phyloP scores from a whole-genome alignment of 2,113 vertebrate species.

The Turnix velox region DNA sequence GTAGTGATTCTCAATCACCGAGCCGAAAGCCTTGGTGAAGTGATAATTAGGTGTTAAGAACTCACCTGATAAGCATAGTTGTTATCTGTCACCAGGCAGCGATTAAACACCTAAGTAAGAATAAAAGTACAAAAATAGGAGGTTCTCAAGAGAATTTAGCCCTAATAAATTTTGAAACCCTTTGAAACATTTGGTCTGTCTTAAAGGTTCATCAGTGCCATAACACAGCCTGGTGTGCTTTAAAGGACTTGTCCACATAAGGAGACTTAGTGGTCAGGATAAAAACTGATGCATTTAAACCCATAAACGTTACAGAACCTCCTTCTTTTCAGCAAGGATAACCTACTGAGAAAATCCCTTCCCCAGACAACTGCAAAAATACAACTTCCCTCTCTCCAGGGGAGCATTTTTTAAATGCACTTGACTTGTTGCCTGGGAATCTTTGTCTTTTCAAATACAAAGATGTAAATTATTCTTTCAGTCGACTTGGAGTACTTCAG shows the following conservation, averaged over 20 bases:
- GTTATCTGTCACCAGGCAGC: conserved; percentile 46
- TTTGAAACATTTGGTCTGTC: conserved; percentile 61
- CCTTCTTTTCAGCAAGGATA: not conserved
- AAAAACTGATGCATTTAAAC: not conserved
- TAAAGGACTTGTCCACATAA: conserved; percentile 41
- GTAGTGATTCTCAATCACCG: conserved; percentile 48
- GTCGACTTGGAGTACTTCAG: not conserved
- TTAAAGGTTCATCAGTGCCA: conserved; percentile 23
- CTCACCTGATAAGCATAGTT: conserved; percentile 68
- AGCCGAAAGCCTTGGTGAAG: conserved; percentile 49
- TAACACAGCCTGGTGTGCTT: conserved; percentile 14
- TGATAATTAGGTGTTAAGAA: conserved; percentile 66
- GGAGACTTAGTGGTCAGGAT: not conserved
- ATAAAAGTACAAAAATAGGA: conserved; percentile 62
- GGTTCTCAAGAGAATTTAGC: conserved; percentile 63
- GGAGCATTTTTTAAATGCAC: not conserved
- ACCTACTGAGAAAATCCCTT: not conserved
- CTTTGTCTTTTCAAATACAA: not conserved
- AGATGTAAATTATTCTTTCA: conserved; percentile 45
- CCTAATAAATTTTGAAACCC: conserved; percentile 51
- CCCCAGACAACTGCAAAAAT: not conserved
- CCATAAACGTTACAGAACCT: not conserved
- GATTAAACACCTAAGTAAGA: conserved; percentile 69
- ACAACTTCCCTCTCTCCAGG: not conserved
- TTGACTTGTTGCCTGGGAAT: conserved; percentile 5